Conservation (phyloP, 2,888 invertebrate species). For the Hermaeophaga mercurialis region DNA sequence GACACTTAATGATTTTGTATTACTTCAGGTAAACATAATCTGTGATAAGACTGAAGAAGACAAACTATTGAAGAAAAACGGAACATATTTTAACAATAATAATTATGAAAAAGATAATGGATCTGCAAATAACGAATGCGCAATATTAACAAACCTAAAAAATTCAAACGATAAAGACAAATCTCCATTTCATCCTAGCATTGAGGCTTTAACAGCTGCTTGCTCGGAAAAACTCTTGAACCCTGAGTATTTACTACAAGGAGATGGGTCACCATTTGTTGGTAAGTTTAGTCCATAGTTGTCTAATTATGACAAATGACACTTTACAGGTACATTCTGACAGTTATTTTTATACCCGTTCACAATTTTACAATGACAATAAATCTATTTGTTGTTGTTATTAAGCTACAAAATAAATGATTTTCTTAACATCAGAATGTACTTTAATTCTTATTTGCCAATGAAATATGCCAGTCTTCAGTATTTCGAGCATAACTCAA, state of each 20-base stretch:
- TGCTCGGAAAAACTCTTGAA: constrained; percentile 81
- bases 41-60: constrained; percentile 63
- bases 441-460: too few relatives aligned
- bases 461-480: too few relatives aligned
- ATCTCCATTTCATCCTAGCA: constrained; percentile 56
- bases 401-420: too few relatives aligned
- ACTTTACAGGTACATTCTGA: too few relatives aligned
- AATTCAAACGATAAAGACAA: constrained; percentile 58
- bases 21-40: constrained; percentile 71
- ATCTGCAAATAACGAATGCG: constrained; percentile 45
- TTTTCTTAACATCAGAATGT: too few relatives aligned
- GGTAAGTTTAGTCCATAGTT: too few relatives aligned
- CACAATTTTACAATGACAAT: too few relatives aligned
- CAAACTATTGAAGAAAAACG: constrained; percentile 49
- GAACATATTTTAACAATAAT: constrained; percentile 57
- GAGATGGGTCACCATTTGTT: constrained; percentile 73
- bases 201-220: constrained; percentile 78
- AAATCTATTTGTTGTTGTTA: too few relatives aligned
- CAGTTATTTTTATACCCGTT: too few relatives aligned
- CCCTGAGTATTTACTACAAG: constrained; percentile 77
- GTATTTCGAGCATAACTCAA: too few relatives aligned
- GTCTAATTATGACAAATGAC: too few relatives aligned
- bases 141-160: constrained; percentile 61
- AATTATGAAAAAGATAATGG: constrained; percentile 59
- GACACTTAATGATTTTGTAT: constrained; percentile 6